Base-by-base conservation (phyloP, 1,140 invertebrate genomes). In the Riptortus pedestris region DNA sequence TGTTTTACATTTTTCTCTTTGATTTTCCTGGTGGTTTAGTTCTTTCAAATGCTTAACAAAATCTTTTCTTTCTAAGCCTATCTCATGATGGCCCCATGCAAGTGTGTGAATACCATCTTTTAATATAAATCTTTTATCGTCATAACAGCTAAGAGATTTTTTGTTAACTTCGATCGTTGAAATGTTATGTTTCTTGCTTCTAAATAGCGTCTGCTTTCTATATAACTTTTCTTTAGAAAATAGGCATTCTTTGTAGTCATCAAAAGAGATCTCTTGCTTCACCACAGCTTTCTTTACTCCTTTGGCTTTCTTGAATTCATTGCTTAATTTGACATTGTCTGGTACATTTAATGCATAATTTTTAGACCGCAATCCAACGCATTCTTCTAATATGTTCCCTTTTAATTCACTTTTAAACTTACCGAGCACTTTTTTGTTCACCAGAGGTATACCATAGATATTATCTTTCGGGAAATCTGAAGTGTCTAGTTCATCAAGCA, bases 321-420 rank as follows among this genome's bases (percentile, higher is more conserved):
- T n/a, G 12, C 24, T 68, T 27, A 62, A 16, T 38, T 38, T 5
- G 5, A 9, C 33, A 16, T 68, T 26, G 52, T 66, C 60, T 26
- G 67, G 31, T 55, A 68, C 48, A 66, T 63, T 70, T 26, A 70
- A 67, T 12, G 70, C 64, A 68, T 78, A 78, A 68, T 76, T 72
- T 71, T 79, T 80, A 18, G 73, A 65, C 62, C 71, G 66, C 51
- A 78, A 62, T 12, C 74, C 74, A 48, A 76, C 63, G 72, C 73
- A 79, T 68, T 74, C 70, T 7, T 78, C 76, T 4, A 76, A 22
- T 3, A 76, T 72, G 66, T 80, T 80, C 69, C 77, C 78, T 47
- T 16, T 38, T 5, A 9, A 16, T 38, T 38, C 33, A 38, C 16
- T 16, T 16, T 38, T 38, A 16, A 38, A 38, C 16, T 38, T 38